Evolutionary conservation across 2,797 vertebrate species (phyloP), one percentile per base, ranked within the genome.

Genomic region (Crax fasciolata): DNA sequence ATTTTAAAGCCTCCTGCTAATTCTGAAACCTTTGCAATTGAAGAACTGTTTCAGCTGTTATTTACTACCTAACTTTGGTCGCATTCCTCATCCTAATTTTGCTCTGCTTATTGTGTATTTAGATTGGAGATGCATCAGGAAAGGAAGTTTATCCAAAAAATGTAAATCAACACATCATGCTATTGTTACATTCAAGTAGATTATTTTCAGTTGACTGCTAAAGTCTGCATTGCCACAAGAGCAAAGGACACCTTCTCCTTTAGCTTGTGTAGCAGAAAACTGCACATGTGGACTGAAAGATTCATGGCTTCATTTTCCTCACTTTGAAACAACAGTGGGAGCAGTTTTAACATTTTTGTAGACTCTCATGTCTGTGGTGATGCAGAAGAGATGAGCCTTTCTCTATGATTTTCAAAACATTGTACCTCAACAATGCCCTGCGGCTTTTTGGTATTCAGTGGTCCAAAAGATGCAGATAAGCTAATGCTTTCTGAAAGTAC

Each of bases 281-380:
- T 74, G 25, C 0, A 4, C 6, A 2, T 11, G 24, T 49, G 73
- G 23, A 39, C 27, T 28, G 57, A 32, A 54, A 59, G 24, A 54
- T 44, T 46, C 7, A 14, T 38, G 8, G 20, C 2, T 76, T 57
- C 59, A 6, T 80, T 76, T 67, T 38, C 51, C 38, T 5, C 55
- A 35, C 32, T 44, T 44, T 44, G 35, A 23, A 58, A 58, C 55
- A n/a, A n/a, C 19, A 57, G 27, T 52, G 43, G 84, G 74, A 71
- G 63, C 16, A 20, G 28, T 17, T 79, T 63, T 15, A 44, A 41
- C 10, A 8, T 74, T 87, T 80, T 55, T 77, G 0, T 63, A 59
- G 57, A 38, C 13, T 91, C 24, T 57, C 0, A 0, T 41, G n/a
- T n/a, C 57, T 77, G 18, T 67, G 57, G 23, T 35, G 17, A 11